Base-by-base conservation (phyloP, 2,113 vertebrate genomes). In the Gymnobelideus leadbeateri region DNA sequence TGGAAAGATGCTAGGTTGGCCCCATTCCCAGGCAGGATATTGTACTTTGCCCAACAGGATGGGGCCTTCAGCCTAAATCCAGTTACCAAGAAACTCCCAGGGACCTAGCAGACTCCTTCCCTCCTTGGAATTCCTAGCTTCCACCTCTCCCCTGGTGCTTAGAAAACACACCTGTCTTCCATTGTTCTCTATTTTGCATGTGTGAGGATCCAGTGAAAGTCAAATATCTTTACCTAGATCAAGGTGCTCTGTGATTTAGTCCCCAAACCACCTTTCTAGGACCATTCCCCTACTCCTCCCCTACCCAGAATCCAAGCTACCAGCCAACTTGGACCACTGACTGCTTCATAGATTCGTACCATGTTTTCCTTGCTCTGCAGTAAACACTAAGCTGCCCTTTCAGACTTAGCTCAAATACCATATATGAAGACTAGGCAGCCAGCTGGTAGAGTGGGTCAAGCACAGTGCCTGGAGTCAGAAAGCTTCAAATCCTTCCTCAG, bases 1-100 rank as follows among this genome's bases (percentile, higher is more conserved):
- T 93, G 92, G 91, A 47, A n/a, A 89, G 61, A 91, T 89, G 53
- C 47, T 49, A 25, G 68, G 31, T 51, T 95, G 61, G 47, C 14
- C 92, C 50, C 46, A 49, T 94, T 92, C 37, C 92, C 8, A 57
- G 77, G 90, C 54, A 94, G 23, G n/a, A 92, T 53, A 68, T 52
- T 53, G 52, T 50, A 92, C 57, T 52, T 37, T 61, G 37, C 53
- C 91, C 93, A 28, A 68, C 92, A 89, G 91, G 47, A 51, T 91
- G n/a, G 21, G 43, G 37, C 68, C 19, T 84, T 52, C 31, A 61
- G 10, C 57, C 93, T 23, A 68, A 93, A 61, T 95, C 94, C 46
- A 61, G 31, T 61, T 90, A 55, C 51, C 28, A 55, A 89, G 94
- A 92, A 46, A 93, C 31, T 28, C 8, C 61, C 61, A 37, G 61